Evolutionary conservation across 1,140 invertebrate genomes (phyloP), one percentile per base, ranked within the genome.

Genomic region (Euwallacea fornicatus): DNA sequence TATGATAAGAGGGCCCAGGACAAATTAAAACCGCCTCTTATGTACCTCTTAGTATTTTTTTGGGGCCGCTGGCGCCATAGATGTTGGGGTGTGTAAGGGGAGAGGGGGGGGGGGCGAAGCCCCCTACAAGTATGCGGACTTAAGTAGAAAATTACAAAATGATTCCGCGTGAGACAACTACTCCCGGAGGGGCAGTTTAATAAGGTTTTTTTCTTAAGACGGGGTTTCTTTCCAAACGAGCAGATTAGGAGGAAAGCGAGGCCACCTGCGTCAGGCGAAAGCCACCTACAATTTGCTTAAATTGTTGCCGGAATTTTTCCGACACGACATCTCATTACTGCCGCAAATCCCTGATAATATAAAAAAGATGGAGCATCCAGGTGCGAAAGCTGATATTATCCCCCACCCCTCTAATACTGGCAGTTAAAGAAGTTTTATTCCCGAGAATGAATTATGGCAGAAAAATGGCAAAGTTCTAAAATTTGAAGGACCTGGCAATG

Each of bases 81-180:
- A 2, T 33, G 21, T 33, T 33, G 21, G 21, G 21, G 21, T 33
- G 1, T 33, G 21, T 33, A 4, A 4, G 21, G 21, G 21, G 21
- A 33, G 21, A 6, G 46, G 46, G 13, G 46, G 46, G 7, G 46
- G 46, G 13, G 13, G 46, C 13, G 46, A 50, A 50, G 46, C 46
- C 46, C 13, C 46, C 46, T 50, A 33, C 63, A 59, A 56, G 42
- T 41, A 47, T 56, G 11, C 66, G 44, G 67, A 53, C 72, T 71
- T 74, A 74, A 67, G 69, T 58, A 68, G 73, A 71, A 74, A 74
- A 74, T 74, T 74, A 74, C 73, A 68, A 71, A 74, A 74, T 71
- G 69, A 74, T 74, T 69, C 54, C 68, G 68, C 42, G 53, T 16
- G 64, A 56, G 64, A 58, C 64, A 66, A 66, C 64, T 66, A 13